Conservation (phyloP, 2,888 invertebrate species). For the Opisthograptis luteolata region DNA sequence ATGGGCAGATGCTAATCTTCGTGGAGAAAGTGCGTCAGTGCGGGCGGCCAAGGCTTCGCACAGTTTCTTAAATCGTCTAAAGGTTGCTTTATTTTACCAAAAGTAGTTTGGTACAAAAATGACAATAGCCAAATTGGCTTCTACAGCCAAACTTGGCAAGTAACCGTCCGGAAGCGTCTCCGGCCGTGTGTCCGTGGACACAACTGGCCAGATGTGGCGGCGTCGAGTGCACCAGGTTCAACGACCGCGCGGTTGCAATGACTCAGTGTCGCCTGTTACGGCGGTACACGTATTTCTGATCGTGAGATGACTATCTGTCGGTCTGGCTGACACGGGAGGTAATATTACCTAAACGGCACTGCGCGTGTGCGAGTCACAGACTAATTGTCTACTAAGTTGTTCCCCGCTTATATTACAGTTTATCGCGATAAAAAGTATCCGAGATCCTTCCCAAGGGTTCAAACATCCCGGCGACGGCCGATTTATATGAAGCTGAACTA, state of each 20-base stretch:
- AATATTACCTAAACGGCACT: conserved; percentile 13
- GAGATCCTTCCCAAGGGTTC: no score
- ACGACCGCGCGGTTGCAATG: conserved; percentile 43
- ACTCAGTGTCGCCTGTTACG: conserved; percentile 45
- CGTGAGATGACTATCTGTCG: conserved; percentile 14
- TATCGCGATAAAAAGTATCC: no score
- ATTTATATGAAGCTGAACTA: no score
- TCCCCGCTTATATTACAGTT: no score
- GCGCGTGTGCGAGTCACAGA: conserved; percentile 5
- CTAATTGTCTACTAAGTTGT: no score
- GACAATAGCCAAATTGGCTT: neutral
- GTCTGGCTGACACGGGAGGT: conserved; percentile 7
- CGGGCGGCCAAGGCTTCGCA: no score
- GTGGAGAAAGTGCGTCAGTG: no score
- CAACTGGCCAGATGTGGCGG: conserved; percentile 32
- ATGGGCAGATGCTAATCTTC: no score
- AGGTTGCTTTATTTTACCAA: no score
- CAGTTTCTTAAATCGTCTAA: no score
- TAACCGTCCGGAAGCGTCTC: neutral
- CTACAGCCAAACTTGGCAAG: conserved; percentile 2
- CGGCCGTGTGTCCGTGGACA: conserved; percentile 44
- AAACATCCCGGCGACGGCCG: no score
- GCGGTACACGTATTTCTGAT: conserved; percentile 17
- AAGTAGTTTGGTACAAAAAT: no score
- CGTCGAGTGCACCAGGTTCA: conserved; percentile 45